Percentiles rank a stretch among this genome's conserved stretches.
phyloP scores from a whole-genome alignment of 2,888 invertebrate species.

The Mystacides longicornis region DNA sequence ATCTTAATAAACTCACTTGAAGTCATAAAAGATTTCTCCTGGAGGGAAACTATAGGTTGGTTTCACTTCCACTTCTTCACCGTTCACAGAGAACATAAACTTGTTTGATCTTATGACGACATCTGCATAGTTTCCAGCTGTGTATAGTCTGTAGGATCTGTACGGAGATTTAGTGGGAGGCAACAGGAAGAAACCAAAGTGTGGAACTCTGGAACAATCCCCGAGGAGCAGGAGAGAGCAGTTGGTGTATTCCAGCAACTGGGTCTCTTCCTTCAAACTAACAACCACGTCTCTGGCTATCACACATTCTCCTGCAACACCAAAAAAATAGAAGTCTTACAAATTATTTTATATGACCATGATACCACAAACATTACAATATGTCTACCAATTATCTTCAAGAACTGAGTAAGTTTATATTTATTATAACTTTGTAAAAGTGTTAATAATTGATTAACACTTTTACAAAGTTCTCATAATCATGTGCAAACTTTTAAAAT shows the following conservation, averaged over 20 bases:
- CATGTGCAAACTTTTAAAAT: no score
- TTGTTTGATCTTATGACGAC: slow-evolving; percentile 8
- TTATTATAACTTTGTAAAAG: no score
- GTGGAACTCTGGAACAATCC: slow-evolving; percentile 27
- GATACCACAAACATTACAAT: background rate
- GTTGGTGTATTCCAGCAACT: background rate
- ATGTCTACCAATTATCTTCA: background rate
- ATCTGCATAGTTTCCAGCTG: slow-evolving; percentile 24
- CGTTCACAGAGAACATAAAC: slow-evolving; percentile 23
- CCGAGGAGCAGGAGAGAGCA: slow-evolving; percentile 26
- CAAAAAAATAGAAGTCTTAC: background rate
- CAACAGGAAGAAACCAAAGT: slow-evolving; percentile 21
- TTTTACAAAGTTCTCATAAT: background rate
- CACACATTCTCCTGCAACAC: slow-evolving; percentile 13
- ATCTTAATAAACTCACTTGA: slow-evolving; percentile 32
- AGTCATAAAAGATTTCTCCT: slow-evolving; percentile 35
- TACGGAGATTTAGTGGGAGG: slow-evolving; percentile 3
- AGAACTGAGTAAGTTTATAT: no score
- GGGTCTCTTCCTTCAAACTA: slow-evolving; percentile 6
- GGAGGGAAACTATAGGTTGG: slow-evolving; percentile 36
- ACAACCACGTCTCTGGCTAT: slow-evolving; percentile 3
- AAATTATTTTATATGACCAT: background rate
- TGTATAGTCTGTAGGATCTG: slow-evolving; percentile 4
- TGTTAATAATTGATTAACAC: no score
- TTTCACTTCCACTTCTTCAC: slow-evolving; percentile 14